Evolutionary conservation across 2,888 invertebrate species (phyloP), one percentile per base, ranked within the genome.

Genomic region (Nudaria mundana): DNA sequence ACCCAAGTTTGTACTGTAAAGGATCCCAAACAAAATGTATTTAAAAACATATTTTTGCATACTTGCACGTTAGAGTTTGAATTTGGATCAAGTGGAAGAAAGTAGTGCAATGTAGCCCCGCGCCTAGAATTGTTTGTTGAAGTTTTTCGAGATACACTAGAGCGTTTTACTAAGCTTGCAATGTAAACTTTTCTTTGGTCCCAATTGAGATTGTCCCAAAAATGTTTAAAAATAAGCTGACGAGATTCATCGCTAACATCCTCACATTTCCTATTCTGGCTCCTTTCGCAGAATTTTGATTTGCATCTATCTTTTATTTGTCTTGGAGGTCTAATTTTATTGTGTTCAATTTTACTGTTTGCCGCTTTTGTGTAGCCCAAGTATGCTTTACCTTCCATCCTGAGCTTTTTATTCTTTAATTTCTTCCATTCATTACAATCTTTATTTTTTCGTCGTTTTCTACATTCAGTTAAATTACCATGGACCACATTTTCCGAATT

Each of bases 131-230:
- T 12, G n/a, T 37, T 24, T 33, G 39, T 28, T 28, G 23, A 29
- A 22, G 53, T 50, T 39, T 54, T 54, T 28, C 46, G 44, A 24
- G 31, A 33, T 13, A 37, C 48, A 28, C 15, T 35, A n/a, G 44
- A 48, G 14, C 54, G 51, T 35, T 28, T 48, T 11, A 48, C 52
- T 42, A 46, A 44, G 23, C 44, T 36, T n/a, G 7, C 32, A n/a
- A 57, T 38, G 33, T 45, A 52, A 12, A 52, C 28, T 41, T 52
- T 56, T 6, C 52, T 25, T 34, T 56, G 46, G 22, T 54, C 51
- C 54, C 57, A 53, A 29, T 46, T 50, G 35, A 58, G 18, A n/a
- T 36, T 43, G 39, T 53, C 44, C 52, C 51, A 57, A 40, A 57
- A 57, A 35, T 25, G 10, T n/a, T 24, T 40, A 36, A 44, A 40